Evolutionary conservation across 2,888 invertebrate species (phyloP), one percentile per base, ranked within the genome.

Genomic region (Mamestra brassicae): DNA sequence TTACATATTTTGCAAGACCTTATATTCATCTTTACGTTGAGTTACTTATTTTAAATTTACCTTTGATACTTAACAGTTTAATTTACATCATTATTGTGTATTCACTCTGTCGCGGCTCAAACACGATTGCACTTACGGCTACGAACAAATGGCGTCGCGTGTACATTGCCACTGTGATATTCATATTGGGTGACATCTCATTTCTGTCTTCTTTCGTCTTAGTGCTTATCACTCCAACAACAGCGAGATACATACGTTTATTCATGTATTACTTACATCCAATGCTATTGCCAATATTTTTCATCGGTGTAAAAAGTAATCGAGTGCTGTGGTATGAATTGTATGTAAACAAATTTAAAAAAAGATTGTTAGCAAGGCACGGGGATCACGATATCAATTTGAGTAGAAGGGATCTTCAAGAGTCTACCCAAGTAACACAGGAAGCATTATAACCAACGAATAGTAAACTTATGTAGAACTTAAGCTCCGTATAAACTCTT

Each of bases 141-240:
- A n/a, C 54, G 0, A 54, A 54, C 54, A 54, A 54, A 54, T 54
- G n/a, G 13, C 54, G n/a, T n/a, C 54, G 54, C 8, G 6, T 54
- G 54, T 54, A 54, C n/a, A 54, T 54, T 5, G 54, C 54, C 7
- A 54, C 54, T n/a, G 13, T 54, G n/a, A 54, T 54, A 17, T 54
- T 54, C 54, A 54, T 54, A n/a, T n/a, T 54, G 54, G 54, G 54
- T 54, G 54, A 54, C 54, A 54, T 54, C n/a, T 54, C 54, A 54
- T 54, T 54, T 54, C n/a, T 54, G 8, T n/a, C 8, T 17, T 54
- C 54, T n/a, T 54, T 54, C 5, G n/a, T 54, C 4, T 8, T 54
- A 54, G 13, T 54, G n/a, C 54, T 54, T 54, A 15, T 54, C 8
- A 17, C 6, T 54, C 54, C 54, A 54, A 54, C 17, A 54, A 54